Conservation (phyloP, 2,113 vertebrate genomes). For the Corapipo altera region DNA sequence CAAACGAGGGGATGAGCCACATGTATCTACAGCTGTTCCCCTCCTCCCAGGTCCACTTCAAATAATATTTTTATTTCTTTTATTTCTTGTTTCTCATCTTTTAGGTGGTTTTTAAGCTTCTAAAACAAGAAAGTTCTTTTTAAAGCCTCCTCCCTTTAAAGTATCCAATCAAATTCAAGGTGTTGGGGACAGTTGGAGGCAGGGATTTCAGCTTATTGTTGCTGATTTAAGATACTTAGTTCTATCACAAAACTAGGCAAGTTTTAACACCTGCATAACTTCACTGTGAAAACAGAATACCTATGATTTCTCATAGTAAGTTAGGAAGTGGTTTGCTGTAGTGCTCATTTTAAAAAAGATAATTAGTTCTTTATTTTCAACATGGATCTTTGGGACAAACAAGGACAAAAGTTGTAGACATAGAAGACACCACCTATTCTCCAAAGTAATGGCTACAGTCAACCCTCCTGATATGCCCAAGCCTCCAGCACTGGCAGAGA, state of each 20-base stretch:
- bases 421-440: neutral
- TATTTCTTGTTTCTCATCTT: neutral
- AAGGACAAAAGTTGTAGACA: neutral
- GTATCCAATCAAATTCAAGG: neutral
- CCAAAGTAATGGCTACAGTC: neutral
- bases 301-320: neutral
- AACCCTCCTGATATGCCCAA: neutral
- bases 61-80: neutral
- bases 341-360: neutral
- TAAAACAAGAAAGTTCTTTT: neutral
- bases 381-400: neutral
- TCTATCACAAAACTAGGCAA: neutral
- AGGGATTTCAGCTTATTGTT: neutral
- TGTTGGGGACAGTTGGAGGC: neutral
- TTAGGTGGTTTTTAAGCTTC: neutral
- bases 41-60: neutral
- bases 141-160: neutral
- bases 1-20: neutral
- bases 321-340: neutral
- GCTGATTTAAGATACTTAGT: neutral
- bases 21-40: neutral
- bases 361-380: neutral
- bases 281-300: neutral
- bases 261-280: neutral
- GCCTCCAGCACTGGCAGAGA: neutral